phyloP scores from a whole-genome alignment of 2,888 invertebrate species.

The Abscondita cerata region DNA sequence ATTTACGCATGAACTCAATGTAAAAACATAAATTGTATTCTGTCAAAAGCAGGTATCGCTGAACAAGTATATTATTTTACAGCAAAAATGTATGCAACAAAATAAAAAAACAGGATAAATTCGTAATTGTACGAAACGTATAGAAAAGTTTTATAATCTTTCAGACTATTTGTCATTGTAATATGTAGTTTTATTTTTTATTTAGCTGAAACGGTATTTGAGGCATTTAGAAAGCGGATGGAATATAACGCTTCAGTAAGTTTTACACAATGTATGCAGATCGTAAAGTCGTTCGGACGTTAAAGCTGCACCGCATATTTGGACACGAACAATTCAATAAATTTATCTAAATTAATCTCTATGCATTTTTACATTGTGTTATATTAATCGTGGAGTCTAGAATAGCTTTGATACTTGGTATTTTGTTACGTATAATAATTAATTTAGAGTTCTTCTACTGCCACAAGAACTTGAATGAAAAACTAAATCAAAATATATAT shows the following conservation, averaged over 20 bases:
- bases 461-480: no score
- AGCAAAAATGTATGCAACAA: conserved; percentile 16
- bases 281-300: conserved; percentile 20
- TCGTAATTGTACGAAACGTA: conserved; percentile 22
- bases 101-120: conserved; percentile 22
- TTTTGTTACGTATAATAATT: no score
- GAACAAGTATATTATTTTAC: conserved; percentile 26
- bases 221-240: conserved; percentile 18
- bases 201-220: no score
- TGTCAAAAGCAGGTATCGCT: conserved; percentile 29
- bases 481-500: no score
- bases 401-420: no score
- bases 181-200: conserved; percentile 18
- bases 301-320: conserved; percentile 12
- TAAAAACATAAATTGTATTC: conserved; percentile 27
- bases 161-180: conserved; percentile 21
- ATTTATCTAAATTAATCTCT: no score
- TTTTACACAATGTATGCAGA: conserved; percentile 7
- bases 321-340: no score
- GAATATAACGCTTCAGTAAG: conserved; percentile 10
- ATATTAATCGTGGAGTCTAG: no score
- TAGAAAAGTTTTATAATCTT: conserved; percentile 20
- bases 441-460: no score
- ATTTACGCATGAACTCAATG: background rate
- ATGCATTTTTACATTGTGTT: no score